Base-by-base conservation (phyloP, 1,140 invertebrate species). In the Rhyacophila brunnea region DNA sequence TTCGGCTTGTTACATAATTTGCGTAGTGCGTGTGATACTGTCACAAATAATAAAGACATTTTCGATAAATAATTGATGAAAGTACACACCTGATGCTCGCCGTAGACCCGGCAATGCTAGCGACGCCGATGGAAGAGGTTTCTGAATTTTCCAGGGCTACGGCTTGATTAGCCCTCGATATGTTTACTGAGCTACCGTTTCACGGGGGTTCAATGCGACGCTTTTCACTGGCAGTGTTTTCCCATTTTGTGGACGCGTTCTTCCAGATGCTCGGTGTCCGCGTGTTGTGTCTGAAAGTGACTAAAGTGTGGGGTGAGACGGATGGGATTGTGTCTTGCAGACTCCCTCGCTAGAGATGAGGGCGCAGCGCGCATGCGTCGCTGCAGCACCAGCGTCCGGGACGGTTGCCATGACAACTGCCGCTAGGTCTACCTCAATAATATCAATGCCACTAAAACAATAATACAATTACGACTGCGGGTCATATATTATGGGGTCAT, bases 21-120 rank as follows among this genome's bases (percentile, higher is more conserved):
- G n/a, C n/a, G n/a, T 13, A n/a, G 11, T 13, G 15, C 11, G 11
- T 15, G 11, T 40, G n/a, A n/a, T n/a, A 40, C 11, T 15, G 11
- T 13, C n/a, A 40, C 15, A 5, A 3, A 15, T 6, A 3, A 15
- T 40, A n/a, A 40, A 11, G 3, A n/a, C 11, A n/a, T 40, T 40
- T 15, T 13, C 5, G 15, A 5, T 13, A 15, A 13, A n/a, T 40
- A 40, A 40, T 5, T 13, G 4, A 48, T 32, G 11, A 38, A 35
- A 38, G 2, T 13, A 18, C 35, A n/a, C 47, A 64, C 62, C 62
- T 64, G 52, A 60, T 52, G 42, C 45, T 60, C 40, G 52, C 57
- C 52, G 62, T 53, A 18, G 62, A 64, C 6, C 46, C 62, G 51
- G 62, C 62, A 18, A 60, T 14, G 42, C 62, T 64, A 36, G 47